Evolutionary conservation across 2,113 vertebrate genomes (phyloP).

Genomic region (Hemicordylus capensis): DNA sequence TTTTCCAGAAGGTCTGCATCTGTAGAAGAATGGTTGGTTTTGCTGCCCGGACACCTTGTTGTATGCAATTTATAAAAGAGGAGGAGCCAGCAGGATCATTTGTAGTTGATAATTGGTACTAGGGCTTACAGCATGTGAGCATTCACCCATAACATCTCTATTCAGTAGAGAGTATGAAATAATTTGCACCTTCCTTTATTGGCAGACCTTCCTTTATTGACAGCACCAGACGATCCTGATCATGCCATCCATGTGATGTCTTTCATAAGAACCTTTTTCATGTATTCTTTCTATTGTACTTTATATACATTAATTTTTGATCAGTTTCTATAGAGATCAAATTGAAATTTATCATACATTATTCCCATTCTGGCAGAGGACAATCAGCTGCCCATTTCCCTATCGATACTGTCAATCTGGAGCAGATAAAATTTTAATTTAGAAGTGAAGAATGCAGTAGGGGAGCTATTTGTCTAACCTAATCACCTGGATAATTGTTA

Average conservation of each 20-base stretch:
- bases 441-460: not conserved
- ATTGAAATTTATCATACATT: not conserved
- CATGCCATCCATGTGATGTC: not conserved
- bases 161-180: not conserved
- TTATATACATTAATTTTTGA: not conserved
- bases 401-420: no score
- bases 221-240: not conserved
- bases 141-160: constrained; percentile 19
- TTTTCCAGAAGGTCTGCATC: constrained; percentile 36
- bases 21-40: constrained; percentile 37
- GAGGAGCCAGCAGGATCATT: not conserved
- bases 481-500: not conserved
- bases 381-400: not conserved
- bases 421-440: not conserved
- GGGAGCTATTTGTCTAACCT: not conserved
- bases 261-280: not conserved
- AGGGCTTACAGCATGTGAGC: constrained; percentile 3
- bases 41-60: constrained; percentile 37
- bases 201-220: not conserved
- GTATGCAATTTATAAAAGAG: constrained; percentile 37
- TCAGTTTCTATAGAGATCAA: no score
- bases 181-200: not conserved
- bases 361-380: not conserved
- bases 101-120: constrained; percentile 28
- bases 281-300: not conserved